Evolutionary conservation across 2,888 invertebrate species (phyloP).

Genomic region (Augiades crinisus): DNA sequence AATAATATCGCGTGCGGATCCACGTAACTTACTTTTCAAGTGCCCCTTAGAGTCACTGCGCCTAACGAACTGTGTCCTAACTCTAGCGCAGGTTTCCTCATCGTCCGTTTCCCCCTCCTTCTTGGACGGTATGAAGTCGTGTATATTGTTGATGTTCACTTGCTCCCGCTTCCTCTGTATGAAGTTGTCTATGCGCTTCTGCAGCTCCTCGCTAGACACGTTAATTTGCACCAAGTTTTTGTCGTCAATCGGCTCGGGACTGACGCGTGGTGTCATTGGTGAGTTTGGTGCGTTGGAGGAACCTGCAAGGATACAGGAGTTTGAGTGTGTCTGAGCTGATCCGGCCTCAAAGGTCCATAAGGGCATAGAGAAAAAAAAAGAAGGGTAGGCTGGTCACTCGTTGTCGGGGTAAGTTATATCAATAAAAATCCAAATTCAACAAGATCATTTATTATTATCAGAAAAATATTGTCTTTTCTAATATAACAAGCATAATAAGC

Average conservation of each 20-base stretch:
- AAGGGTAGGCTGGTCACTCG: too few species aligned
- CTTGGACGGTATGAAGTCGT: slow-evolving; percentile 85
- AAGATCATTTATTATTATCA: slow-evolving; percentile 25
- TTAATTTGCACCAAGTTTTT: slow-evolving; percentile 84
- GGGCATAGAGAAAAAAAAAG: too few species aligned
- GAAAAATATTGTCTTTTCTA: too few species aligned
- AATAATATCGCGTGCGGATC: too few species aligned
- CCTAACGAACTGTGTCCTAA: slow-evolving; percentile 86
- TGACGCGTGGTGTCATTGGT: slow-evolving; percentile 11
- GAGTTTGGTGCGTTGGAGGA: slow-evolving; percentile 29
- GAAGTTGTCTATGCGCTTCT: slow-evolving; percentile 87
- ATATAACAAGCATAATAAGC: too few species aligned
- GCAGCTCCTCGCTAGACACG: slow-evolving; percentile 84
- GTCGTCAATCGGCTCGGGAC: slow-evolving; percentile 42
- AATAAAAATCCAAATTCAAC: slow-evolving; percentile 26
- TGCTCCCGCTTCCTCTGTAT: slow-evolving; percentile 89
- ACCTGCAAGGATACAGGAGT: slow-evolving; percentile 32
- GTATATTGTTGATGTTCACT: slow-evolving; percentile 85
- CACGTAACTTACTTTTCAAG: slow-evolving; percentile 87
- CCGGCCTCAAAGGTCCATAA: slow-evolving; percentile 25
- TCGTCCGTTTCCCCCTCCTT: slow-evolving; percentile 57
- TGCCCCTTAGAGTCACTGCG: slow-evolving; percentile 89
- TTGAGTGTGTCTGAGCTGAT: too few species aligned
- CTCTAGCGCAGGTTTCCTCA: slow-evolving; percentile 86
- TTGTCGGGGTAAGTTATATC: too few species aligned